These are phyloP conservation scores for Micromesistius poutassou DNA, from an alignment of 2,797 vertebrate species.

Conservation along the genomic window DNA sequence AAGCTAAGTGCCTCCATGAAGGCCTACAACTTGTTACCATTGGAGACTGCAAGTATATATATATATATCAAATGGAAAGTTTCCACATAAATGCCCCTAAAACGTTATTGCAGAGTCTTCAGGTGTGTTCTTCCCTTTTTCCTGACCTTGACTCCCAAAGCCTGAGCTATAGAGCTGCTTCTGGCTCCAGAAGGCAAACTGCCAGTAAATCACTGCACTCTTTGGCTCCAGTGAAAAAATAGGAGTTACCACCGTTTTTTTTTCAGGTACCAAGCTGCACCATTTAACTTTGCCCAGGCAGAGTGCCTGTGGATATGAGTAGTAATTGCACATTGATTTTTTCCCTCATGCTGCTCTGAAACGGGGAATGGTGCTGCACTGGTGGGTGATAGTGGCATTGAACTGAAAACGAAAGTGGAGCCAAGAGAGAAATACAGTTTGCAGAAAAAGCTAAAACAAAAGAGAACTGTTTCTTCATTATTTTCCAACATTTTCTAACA, in stretches of 20 bases:
- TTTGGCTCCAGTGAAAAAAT: background rate
- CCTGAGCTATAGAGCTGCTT: background rate
- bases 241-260: background rate
- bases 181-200: background rate
- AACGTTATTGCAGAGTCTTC: background rate
- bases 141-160: background rate
- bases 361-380: background rate
- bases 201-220: background rate
- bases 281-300: background rate
- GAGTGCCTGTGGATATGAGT: background rate
- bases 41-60: background rate
- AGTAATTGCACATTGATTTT: slow-evolving; percentile 5
- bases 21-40: background rate
- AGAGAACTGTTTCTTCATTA: no score
- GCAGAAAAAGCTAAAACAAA: background rate
- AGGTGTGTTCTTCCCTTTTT: background rate
- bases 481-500: no score
- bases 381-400: background rate
- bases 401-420: background rate
- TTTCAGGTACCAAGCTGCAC: background rate
- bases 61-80: background rate
- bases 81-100: background rate
- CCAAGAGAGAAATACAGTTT: background rate
- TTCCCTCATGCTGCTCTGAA: background rate
- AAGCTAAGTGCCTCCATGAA: background rate